A percentile compares a stretch with the other conserved stretches of the same genome.
Evolutionary conservation across 2,797 vertebrate genomes (phyloP).

Genomic region (Chelmon rostratus): DNA sequence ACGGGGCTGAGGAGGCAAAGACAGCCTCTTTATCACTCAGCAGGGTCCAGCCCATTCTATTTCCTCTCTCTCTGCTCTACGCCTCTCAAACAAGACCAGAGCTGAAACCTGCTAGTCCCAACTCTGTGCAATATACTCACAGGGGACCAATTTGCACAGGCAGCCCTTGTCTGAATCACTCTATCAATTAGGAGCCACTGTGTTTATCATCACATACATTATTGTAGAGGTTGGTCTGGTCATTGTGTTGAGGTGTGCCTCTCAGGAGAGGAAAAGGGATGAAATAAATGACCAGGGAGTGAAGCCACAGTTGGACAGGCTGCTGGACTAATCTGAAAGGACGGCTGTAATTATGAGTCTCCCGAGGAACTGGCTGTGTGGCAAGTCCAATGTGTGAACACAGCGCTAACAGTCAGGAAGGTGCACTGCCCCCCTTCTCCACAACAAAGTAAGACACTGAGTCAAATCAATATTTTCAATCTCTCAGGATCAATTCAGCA

Average conservation of each 20-base stretch:
- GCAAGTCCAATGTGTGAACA: slow-evolving; percentile 95
- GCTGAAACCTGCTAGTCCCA: slow-evolving; percentile 89
- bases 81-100: slow-evolving; percentile 85
- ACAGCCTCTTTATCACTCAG: slow-evolving; percentile 90
- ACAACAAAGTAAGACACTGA: slow-evolving; percentile 91
- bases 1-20: slow-evolving; percentile 81
- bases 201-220: slow-evolving; percentile 98
- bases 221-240: slow-evolving; percentile 92
- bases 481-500: slow-evolving; percentile 97
- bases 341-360: slow-evolving; percentile 96
- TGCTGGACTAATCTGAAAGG: slow-evolving; percentile 95
- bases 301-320: slow-evolving; percentile 88
- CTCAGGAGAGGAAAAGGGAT: slow-evolving; percentile 88
- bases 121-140: slow-evolving; percentile 89
- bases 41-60: slow-evolving; percentile 87
- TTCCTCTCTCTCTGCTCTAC: slow-evolving; percentile 86
- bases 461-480: slow-evolving; percentile 99
- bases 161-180: slow-evolving; percentile 95
- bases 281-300: slow-evolving; percentile 90
- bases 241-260: slow-evolving; percentile 92
- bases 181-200: slow-evolving; percentile 98
- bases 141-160: slow-evolving; percentile 97
- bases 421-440: slow-evolving; percentile 71
- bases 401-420: slow-evolving; percentile 89
- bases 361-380: slow-evolving; percentile 92